Percentiles rank a stretch among this genome's conserved stretches.
These are phyloP conservation scores for Pygoscelis adeliae DNA, from an alignment of 2,113 vertebrate species.

Conservation along the genomic window DNA sequence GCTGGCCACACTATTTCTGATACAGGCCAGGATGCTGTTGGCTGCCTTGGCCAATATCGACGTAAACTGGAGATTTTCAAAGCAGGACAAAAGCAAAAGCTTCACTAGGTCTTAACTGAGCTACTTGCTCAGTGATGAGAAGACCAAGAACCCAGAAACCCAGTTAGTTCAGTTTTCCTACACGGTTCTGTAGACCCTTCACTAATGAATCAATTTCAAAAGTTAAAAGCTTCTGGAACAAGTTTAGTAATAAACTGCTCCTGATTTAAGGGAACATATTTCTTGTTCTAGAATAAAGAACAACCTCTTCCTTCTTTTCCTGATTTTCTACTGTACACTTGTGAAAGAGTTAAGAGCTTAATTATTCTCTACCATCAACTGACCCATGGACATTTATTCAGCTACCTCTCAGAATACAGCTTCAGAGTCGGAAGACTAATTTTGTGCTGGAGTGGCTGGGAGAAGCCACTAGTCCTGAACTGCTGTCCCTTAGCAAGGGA, in stretches of 20 bases:
- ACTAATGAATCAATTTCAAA: neutral
- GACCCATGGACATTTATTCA: neutral
- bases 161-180: neutral
- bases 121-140: neutral
- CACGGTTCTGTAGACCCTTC: neutral
- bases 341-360: neutral
- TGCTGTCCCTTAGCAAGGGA: neutral
- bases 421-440: no score
- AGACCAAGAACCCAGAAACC: neutral
- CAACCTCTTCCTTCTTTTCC: neutral
- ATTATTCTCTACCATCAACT: neutral
- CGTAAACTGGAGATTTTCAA: neutral
- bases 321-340: neutral
- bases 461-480: neutral
- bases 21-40: no score
- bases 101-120: neutral
- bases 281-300: neutral
- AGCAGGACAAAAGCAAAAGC: neutral
- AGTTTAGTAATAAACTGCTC: neutral
- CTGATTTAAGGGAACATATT: neutral
- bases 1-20: no score
- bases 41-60: no score
- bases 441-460: neutral
- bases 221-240: neutral
- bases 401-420: neutral